Base-by-base conservation (phyloP, 1,140 invertebrate genomes). In the Drosophila burlai region DNA sequence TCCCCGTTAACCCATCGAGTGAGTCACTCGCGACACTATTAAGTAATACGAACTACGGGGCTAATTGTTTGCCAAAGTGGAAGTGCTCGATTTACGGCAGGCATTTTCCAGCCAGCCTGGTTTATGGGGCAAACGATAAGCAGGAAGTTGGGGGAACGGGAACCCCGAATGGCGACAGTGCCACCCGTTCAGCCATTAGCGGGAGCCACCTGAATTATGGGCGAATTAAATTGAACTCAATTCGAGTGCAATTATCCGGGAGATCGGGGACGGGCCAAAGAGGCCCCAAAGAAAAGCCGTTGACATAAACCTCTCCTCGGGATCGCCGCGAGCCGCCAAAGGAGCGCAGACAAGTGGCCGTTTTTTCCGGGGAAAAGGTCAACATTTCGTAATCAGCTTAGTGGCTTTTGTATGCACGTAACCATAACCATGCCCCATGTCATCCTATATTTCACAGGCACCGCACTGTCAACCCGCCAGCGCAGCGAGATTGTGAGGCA, bases 341-440 rank as follows among this genome's bases (percentile, higher is more conserved):
- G 78, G 71, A 67, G 46, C 36, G 67, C 65, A 75, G 85, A 90
- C 85, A 90, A 90, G 85, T 90, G 85, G 85, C 67, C 65, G 69
- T 59, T 49, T 29, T 73, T 24, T 10, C 52, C 72, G 65, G 73
- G 52, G 68, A 90, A 87, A 90, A 90, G 85, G 85, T 89, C 85
- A 89, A 79, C 71, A 90, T 90, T 90, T 90, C 85, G 85, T 90
- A 90, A 90, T 90, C 85, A 85, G 76, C 81, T 85, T 79, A 65
- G 83, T 81, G 84, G 80, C 80, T 82, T 82, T 66, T 73, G 80
- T 80, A 68, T 84, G 69, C 68, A 90, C 84, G 85, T 89, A 90
- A 90, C 84, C 82, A 90, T 85, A 90, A 80, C 79, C 81, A 75
- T 81, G 62, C 81, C 63, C 76, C 84, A 90, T 90, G 85, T 90